Evolutionary conservation across 2,888 invertebrate genomes (phyloP).

Genomic region (Quadroppia sp.): DNA sequence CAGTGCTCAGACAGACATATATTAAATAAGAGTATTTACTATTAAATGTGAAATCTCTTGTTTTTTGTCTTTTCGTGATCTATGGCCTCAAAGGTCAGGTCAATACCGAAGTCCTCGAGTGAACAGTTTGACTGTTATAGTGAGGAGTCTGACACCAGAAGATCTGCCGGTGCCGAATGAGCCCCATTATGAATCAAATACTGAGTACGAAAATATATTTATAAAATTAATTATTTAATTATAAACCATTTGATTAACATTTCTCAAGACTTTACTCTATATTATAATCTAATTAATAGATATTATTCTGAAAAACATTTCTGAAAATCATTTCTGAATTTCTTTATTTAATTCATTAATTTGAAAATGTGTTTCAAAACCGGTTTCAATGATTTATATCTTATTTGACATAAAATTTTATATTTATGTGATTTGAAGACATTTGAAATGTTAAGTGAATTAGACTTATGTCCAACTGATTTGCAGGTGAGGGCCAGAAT

Average conservation of each 20-base stretch:
- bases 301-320: too few species aligned
- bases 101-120: background rate
- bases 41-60: conserved; percentile 18
- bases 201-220: conserved; percentile 11
- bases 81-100: conserved; percentile 3
- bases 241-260: background rate
- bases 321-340: too few species aligned
- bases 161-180: background rate
- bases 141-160: background rate
- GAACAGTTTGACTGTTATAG: background rate
- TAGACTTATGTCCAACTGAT: background rate
- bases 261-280: too few species aligned
- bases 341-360: background rate
- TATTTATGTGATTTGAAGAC: background rate
- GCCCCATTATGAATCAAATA: conserved; percentile 11
- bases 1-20: conserved; percentile 3
- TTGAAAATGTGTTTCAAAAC: background rate
- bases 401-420: background rate
- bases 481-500: conserved; percentile 10
- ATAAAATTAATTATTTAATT: background rate
- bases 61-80: background rate
- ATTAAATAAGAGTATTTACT: conserved; percentile 24
- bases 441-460: background rate
- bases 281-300: too few species aligned
- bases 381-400: conserved; percentile 8